Percentiles rank a stretch among this genome's conserved stretches.
These are phyloP conservation scores for Malaclemys terrapin DNA, from an alignment of 2,113 vertebrate species.

Conservation along the genomic window DNA sequence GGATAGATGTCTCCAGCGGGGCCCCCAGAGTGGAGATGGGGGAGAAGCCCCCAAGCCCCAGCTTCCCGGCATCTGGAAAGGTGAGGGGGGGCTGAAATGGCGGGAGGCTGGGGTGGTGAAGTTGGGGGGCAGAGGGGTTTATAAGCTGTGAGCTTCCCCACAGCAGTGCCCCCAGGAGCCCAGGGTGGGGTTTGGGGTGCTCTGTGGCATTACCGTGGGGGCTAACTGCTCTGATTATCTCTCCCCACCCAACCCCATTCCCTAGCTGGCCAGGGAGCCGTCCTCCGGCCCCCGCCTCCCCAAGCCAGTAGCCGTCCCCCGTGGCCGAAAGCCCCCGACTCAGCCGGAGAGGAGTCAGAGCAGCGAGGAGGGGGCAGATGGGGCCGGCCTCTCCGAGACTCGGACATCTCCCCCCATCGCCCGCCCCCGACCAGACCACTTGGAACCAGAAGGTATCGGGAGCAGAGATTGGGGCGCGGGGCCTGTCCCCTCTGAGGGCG, in stretches of 20 bases:
- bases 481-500: neutral
- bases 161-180: neutral
- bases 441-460: neutral
- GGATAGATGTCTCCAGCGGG: slow-evolving; percentile 40
- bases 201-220: neutral
- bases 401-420: neutral
- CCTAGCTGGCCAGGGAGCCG: slow-evolving; percentile 40
- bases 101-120: neutral
- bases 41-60: rapidly evolving
- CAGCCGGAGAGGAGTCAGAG: slow-evolving; percentile 45
- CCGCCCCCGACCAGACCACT: neutral
- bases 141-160: neutral
- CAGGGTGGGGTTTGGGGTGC: neutral
- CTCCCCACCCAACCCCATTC: neutral
- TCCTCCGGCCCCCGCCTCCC: slow-evolving; percentile 43
- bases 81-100: rapidly evolving
- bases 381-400: neutral
- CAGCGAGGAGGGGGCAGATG: slow-evolving; percentile 13
- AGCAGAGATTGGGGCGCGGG: no score
- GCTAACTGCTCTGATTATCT: neutral
- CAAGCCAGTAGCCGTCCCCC: slow-evolving; percentile 66
- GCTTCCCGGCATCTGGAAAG: neutral
- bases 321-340: slow-evolving; percentile 47
- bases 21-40: slow-evolving; percentile 42
- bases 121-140: neutral